Evolutionary conservation across 1,140 invertebrate genomes (phyloP), one percentile per base, ranked within the genome.

Genomic region (Trachymyrmex cornetzi): DNA sequence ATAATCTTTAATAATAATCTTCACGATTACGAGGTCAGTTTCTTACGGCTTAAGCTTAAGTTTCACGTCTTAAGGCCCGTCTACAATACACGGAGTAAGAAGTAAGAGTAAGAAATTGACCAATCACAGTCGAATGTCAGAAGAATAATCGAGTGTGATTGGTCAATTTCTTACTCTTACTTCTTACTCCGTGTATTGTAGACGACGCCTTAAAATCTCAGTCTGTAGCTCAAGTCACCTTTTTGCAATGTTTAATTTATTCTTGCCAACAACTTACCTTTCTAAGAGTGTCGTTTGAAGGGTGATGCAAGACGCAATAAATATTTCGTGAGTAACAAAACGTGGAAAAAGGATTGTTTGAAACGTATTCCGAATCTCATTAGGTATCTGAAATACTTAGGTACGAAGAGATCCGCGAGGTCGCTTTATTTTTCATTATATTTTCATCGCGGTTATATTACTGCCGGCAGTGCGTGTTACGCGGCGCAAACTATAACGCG

Each of bases 391-490:
- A 81, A 81, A 81, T n/a, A 81, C 64, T 81, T 81, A 81, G 22
- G 34, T 50, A 55, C 5, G 34, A 57, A 72, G 16, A 72, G 66
- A 81, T 38, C 34, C 24, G 48, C 24, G 48, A n/a, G 24, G 14
- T 71, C 66, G 5, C 19, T 81, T 81, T 81, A 81, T 81, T 81
- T 81, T 81, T 44, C 79, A 81, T 81, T 81, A 81, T 72, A 81
- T 81, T 81, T 81, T 72, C 79, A 81, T 81, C 34, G 48, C 79
- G 79, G 66, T 71, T 66, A 79, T 81, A 53, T 81, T 81, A 72
- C 79, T 81, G 55, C 48, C 79, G 66, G 61, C 4, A 16, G 30
- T 64, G 75, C n/a, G 30, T 69, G 22, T 38, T 81, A 57, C 16
- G 50, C 57, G 71, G n/a, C 53, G 80, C 69, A 82, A 82, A 82